phyloP scores from a whole-genome alignment of 2,888 invertebrate genomes.

The Ephialtes manifestator region DNA sequence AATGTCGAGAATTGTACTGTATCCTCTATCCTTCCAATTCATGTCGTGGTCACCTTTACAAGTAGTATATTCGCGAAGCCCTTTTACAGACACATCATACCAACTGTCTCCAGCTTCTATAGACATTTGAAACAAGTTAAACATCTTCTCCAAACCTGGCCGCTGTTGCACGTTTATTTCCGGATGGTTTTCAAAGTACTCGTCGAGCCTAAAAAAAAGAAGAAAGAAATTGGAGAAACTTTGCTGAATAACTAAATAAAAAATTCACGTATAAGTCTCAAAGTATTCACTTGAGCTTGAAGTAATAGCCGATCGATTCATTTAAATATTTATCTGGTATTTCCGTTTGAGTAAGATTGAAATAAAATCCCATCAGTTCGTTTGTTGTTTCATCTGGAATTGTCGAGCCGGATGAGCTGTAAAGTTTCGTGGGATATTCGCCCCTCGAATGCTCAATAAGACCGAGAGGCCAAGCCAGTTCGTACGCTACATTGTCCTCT shows the following conservation, averaged over 20 bases:
- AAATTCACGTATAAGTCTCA: neutral
- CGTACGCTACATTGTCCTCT: constrained; percentile 75
- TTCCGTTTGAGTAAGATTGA: neutral
- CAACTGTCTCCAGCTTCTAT: constrained; percentile 67
- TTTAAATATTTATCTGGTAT: constrained; percentile 18
- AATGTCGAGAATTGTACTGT: constrained; percentile 77
- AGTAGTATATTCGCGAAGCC: constrained; percentile 37
- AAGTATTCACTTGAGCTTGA: constrained; percentile 71
- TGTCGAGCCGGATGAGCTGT: neutral
- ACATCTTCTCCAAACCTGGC: constrained; percentile 47
- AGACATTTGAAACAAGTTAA: constrained; percentile 63
- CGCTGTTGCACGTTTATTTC: constrained; percentile 56
- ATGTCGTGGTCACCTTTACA: constrained; percentile 73
- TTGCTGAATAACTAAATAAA: constrained; percentile 74
- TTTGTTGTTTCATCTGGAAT: neutral
- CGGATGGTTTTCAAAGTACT: constrained; percentile 68
- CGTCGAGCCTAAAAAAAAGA: constrained; percentile 62
- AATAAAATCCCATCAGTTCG: neutral
- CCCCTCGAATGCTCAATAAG: constrained; percentile 69
- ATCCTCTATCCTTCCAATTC: constrained; percentile 79
- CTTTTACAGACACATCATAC: constrained; percentile 62
- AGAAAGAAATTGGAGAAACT: constrained; percentile 71
- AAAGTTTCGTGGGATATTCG: neutral
- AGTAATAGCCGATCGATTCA: constrained; percentile 13
- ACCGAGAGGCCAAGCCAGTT: constrained; percentile 77